phyloP scores from a whole-genome alignment of 64 coral and sea anemone genomes.

The Dendronephthya gigantea region DNA sequence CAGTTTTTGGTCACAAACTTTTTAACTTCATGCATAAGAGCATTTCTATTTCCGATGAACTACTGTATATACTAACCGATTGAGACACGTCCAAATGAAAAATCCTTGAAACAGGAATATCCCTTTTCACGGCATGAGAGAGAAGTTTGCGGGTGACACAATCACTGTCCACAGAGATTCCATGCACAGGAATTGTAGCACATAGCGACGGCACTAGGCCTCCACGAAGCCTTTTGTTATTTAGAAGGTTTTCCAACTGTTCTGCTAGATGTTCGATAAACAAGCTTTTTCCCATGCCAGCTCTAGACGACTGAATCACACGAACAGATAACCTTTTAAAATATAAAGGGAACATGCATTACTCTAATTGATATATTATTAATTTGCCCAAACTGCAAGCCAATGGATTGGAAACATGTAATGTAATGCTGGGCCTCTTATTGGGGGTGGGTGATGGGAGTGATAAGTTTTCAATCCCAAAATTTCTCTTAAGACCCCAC shows the following conservation, averaged over 20 bases:
- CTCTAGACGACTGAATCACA: conserved; percentile 22
- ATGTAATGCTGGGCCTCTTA: too few species aligned
- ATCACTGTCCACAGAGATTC: conserved; percentile 46
- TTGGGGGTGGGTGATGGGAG: too few species aligned
- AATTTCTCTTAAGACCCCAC: too few species aligned
- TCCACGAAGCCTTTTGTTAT: neutral
- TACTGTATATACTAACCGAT: conserved; percentile 47
- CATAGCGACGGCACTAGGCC: conserved; percentile 5
- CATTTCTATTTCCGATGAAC: too few species aligned
- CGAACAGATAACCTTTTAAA: conserved; percentile 37
- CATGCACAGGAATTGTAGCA: conserved; percentile 67
- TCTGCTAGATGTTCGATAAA: conserved; percentile 26
- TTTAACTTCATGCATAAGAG: neutral
- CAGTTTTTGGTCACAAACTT: neutral
- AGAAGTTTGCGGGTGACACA: conserved; percentile 40
- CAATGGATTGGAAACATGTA: too few species aligned
- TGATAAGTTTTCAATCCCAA: too few species aligned
- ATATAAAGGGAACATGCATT: neutral
- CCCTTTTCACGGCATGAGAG: conserved; percentile 30
- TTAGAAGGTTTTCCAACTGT: conserved; percentile 2
- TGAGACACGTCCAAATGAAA: conserved; percentile 80
- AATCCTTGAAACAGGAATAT: conserved; percentile 71
- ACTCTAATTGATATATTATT: neutral
- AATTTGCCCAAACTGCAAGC: too few species aligned
- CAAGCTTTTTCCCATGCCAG: conserved; percentile 54